Conservation (phyloP, 2,113 vertebrate genomes). For the Callithrix jacchus region DNA sequence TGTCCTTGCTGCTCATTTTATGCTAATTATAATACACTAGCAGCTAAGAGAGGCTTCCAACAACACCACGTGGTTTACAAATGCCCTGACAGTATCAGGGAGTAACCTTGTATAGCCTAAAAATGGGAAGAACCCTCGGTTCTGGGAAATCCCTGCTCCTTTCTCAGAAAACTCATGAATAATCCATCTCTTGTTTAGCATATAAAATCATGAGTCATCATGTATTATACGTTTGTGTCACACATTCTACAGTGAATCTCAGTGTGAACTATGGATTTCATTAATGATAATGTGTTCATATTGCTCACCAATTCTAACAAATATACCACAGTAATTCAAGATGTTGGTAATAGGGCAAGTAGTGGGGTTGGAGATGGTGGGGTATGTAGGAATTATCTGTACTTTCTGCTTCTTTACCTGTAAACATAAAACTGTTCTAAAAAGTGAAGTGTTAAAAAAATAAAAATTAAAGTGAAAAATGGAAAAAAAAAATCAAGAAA, state of each 20-base stretch:
- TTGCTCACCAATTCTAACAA: not conserved
- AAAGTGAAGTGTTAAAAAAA: constrained; percentile 2
- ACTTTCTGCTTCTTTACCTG: not conserved
- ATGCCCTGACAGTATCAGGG: too few species aligned
- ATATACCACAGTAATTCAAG: not conserved
- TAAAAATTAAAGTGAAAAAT: not conserved
- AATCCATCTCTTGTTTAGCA: too few species aligned
- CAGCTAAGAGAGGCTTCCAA: too few species aligned
- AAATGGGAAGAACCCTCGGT: too few species aligned
- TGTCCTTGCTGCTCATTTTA: too few species aligned
- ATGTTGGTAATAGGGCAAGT: not conserved
- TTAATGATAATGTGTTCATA: not conserved
- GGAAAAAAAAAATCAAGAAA: not conserved
- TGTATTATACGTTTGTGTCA: not conserved
- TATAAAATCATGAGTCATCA: not conserved
- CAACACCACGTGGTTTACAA: too few species aligned
- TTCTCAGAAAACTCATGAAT: too few species aligned
- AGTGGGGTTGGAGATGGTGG: too few species aligned
- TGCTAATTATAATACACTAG: too few species aligned
- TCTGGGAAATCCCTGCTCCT: too few species aligned
- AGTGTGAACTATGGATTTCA: rapidly evolving
- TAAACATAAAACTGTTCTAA: not conserved
- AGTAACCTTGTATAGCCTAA: too few species aligned
- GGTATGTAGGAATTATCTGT: not conserved
- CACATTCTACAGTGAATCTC: not conserved